phyloP scores from a whole-genome alignment of 1,140 invertebrate genomes.

The Philaenus spumarius region DNA sequence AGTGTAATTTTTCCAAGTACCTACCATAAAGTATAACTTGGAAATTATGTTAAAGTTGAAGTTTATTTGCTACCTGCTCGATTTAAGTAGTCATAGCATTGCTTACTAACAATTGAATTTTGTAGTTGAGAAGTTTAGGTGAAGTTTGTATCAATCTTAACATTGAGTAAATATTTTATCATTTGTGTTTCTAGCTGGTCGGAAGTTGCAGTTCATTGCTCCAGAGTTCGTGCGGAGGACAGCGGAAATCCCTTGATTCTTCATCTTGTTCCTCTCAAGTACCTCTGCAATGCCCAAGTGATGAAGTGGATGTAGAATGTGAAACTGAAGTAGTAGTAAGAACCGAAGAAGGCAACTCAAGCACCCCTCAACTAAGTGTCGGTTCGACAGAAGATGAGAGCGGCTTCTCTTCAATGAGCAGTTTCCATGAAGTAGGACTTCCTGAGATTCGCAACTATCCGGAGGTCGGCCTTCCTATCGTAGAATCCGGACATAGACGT shows the following conservation, averaged over 20 bases:
- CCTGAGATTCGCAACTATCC: conserved; percentile 25
- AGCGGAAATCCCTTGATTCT: conserved; percentile 23
- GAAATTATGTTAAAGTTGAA: no score
- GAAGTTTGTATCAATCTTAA: no score
- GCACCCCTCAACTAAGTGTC: conserved; percentile 43
- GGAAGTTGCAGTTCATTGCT: conserved; percentile 31
- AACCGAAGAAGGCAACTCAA: conserved; percentile 33
- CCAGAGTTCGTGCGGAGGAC: conserved; percentile 20
- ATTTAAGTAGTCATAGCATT: no score
- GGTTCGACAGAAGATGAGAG: conserved; percentile 65
- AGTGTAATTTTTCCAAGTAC: no score
- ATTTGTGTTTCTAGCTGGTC: conserved; percentile 22
- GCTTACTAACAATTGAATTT: no score
- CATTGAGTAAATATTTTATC: no score
- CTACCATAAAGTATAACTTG: no score
- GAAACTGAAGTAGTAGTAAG: conserved; percentile 28
- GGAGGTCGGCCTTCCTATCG: conserved; percentile 29
- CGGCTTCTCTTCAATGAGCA: conserved; percentile 74
- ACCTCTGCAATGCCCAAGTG: no score
- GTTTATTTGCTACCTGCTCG: no score
- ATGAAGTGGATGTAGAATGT: background rate
- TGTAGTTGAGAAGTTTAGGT: no score
- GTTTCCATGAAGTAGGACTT: conserved; percentile 64
- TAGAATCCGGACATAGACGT: conserved; percentile 23
- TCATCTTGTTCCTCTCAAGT: conserved; percentile 3